Conservation (phyloP, 2,113 vertebrate genomes). For the Eidolon helvum region DNA sequence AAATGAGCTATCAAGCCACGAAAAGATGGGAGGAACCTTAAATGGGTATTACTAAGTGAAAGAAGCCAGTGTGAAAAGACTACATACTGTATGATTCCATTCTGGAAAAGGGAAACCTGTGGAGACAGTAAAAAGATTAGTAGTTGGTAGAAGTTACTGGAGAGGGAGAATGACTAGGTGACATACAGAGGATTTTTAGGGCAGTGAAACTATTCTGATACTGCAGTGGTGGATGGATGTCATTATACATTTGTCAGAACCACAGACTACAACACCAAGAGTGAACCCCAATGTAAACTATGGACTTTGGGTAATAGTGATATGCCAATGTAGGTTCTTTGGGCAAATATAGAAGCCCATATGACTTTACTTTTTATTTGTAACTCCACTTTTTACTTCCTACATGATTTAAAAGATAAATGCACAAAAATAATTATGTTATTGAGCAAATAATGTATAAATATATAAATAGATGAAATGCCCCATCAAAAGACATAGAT, state of each 20-base stretch:
- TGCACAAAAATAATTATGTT: background rate
- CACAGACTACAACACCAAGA: background rate
- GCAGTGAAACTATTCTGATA: background rate
- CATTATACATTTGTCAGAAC: background rate
- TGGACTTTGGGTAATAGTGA: background rate
- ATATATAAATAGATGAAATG: background rate
- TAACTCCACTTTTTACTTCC: background rate
- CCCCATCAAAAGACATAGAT: background rate
- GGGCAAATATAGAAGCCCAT: background rate
- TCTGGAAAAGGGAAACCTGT: background rate
- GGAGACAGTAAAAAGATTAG: background rate
- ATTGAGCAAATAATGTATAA: background rate
- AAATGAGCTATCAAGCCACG: no score
- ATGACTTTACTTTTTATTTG: background rate
- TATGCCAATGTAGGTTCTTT: no score
- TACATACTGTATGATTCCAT: background rate
- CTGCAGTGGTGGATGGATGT: background rate
- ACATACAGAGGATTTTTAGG: background rate
- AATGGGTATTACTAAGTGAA: background rate
- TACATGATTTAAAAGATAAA: background rate
- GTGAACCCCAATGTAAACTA: background rate
- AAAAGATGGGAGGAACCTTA: background rate
- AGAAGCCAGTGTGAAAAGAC: background rate
- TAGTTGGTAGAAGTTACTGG: background rate
- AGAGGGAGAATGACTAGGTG: background rate